Evolutionary conservation across 2,888 invertebrate genomes (phyloP), one percentile per base, ranked within the genome.

Genomic region (Drosophila aldrichi): DNA sequence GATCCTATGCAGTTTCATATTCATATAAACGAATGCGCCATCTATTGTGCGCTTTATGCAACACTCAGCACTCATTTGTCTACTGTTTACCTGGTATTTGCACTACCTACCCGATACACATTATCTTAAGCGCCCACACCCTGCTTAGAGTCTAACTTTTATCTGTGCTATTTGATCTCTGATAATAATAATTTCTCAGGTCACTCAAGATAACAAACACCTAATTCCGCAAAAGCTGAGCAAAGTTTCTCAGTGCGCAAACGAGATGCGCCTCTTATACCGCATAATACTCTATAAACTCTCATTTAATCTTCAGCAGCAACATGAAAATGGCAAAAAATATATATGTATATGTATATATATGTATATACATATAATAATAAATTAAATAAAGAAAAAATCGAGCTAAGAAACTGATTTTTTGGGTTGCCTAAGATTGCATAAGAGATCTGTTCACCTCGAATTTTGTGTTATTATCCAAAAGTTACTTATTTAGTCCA

Each of bases 131-230:
- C 10, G 4, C 5, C 3, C 3, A 3, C 41, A 12, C 10, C 12
- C 20, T 20, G 43, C 43, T 20, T 20, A 43, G 20, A 25, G 14
- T 22, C 44, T 25, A 3, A 5, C 46, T 9, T n/a, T 46, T 46
- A 46, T 46, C 22, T 48, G 29, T 29, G 5, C 1, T 48, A 48
- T 29, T 29, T 29, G 5, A 10, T 48, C 29, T 9, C n/a, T 48
- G 48, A 46, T 46, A 25, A 46, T 29, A 46, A 5, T 29, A 46
- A 25, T 25, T 16, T 16, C 25, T 9, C 14, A 22, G 46, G n/a
- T 46, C 29, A 46, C 16, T 8, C n/a, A 16, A n/a, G 48, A 48
- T 48, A 48, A 48, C 29, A 48, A n/a, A n/a, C 46, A 25, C 16
- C n/a, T 16, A 2, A 46, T 25, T 1, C 9, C 3, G 9, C 7